Evolutionary conservation across 2,797 vertebrate species (phyloP).

Genomic region (Oophaga sylvatica): DNA sequence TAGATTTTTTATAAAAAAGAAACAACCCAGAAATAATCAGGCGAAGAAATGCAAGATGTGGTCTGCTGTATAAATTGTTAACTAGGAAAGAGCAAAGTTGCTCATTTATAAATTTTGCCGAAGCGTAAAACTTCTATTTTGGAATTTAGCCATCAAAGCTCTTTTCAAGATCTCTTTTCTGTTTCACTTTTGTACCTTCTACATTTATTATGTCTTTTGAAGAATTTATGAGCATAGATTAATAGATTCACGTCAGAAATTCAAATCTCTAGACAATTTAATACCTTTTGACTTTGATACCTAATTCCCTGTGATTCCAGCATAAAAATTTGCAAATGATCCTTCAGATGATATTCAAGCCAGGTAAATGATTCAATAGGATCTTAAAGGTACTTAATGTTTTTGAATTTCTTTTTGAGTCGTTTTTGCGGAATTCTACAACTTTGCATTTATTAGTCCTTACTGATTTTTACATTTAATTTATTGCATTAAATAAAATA

Average conservation of each 20-base stretch:
- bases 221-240: slow-evolving; percentile 25
- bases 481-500: not conserved
- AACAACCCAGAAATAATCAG: not conserved
- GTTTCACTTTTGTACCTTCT: slow-evolving; percentile 13
- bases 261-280: slow-evolving; percentile 14
- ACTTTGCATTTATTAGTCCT: not conserved
- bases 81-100: not conserved
- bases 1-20: not conserved
- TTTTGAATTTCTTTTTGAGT: not conserved
- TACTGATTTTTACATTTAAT: not conserved
- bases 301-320: slow-evolving; percentile 14
- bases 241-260: slow-evolving; percentile 5
- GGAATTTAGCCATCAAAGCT: slow-evolving; percentile 4
- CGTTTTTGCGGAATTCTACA: not conserved
- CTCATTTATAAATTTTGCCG: slow-evolving; percentile 1
- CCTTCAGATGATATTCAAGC: not conserved
- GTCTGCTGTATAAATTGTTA: not conserved
- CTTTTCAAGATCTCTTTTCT: slow-evolving; percentile 3
- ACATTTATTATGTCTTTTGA: slow-evolving; percentile 25
- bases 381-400: not conserved
- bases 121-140: slow-evolving; percentile 3
- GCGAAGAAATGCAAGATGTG: not conserved
- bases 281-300: slow-evolving; percentile 9
- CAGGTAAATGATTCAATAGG: not conserved
- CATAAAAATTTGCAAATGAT: slow-evolving; percentile 1